phyloP scores from a whole-genome alignment of 2,113 vertebrate genomes.

The Eublepharis macularius region DNA sequence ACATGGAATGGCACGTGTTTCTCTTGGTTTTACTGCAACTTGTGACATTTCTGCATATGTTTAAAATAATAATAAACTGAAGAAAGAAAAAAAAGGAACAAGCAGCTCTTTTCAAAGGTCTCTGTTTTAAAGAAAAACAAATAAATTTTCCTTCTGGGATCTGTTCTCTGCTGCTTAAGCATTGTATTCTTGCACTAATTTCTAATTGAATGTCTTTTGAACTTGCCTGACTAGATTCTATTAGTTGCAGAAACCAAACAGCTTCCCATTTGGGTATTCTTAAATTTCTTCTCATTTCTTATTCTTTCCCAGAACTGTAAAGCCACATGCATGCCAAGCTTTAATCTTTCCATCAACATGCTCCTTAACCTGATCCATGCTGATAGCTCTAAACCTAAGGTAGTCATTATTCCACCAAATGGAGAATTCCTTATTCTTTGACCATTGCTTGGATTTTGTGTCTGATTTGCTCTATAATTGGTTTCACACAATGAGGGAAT shows the following conservation, averaged over 20 bases:
- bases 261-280: neutral
- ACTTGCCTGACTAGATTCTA: slow-evolving; percentile 19
- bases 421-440: neutral
- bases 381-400: neutral
- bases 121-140: slow-evolving; percentile 48
- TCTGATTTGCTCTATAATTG: neutral
- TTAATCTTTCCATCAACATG: neutral
- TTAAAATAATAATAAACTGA: neutral
- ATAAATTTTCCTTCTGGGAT: slow-evolving; percentile 29
- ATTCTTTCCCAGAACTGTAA: neutral
- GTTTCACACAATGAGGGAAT: neutral
- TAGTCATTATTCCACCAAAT: neutral
- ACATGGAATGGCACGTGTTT: neutral
- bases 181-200: slow-evolving; percentile 30
- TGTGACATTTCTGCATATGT: neutral
- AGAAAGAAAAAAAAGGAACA: neutral
- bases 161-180: neutral
- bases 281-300: neutral
- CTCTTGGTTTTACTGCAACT: neutral
- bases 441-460: neutral
- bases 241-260: slow-evolving; percentile 42
- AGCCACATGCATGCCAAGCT: neutral
- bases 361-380: neutral
- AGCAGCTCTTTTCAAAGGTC: slow-evolving; percentile 27
- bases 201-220: slow-evolving; percentile 65